Base-by-base conservation (phyloP, 2,888 invertebrate species). In the Orthonychiurus folsomi region DNA sequence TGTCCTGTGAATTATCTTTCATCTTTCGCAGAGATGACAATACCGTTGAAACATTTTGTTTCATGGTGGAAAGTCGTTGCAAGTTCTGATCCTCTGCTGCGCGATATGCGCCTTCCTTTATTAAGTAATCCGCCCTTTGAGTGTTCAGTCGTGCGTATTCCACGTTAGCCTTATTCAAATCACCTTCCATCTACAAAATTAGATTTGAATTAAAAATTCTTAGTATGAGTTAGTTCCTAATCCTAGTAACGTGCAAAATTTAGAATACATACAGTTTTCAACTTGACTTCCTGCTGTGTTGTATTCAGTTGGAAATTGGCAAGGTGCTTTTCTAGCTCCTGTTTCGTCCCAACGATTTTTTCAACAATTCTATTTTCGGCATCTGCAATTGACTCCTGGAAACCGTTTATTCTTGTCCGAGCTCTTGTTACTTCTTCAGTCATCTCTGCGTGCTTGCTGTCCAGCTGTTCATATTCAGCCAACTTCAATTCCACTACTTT, bases 21-120 rank as follows among this genome's bases (percentile, higher is more conserved):
- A 68, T 24, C 24, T 65, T 68, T 56, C 66, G 64, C 5, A 66
- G 48, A 9, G 60, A 26, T 9, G 62, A 56, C 12, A 65, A 27
- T 68, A 67, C 56, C 68, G 73, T 54, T 69, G 72, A 52, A 18
- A 64, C 64, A 47, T 76, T 75, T 67, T 73, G 27, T 5, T 67
- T 58, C 56, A 67, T 52, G 25, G 57, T 48, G 2, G 56, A 58
- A 18, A 62, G 21, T n/a, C 72, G 28, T 12, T 63, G 65, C 24
- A 66, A 62, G 25, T 72, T 63, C 1, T 63, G 56, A n/a, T 56
- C 62, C 37, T 73, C 67, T n/a, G 65, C 62, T 47, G 68, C 66
- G 27, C 65, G 66, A 62, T 67, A 69, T 58, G 65, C 64, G 20
- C 68, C 69, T 63, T 72, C 67, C 56, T 71, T 58, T 12, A 18